Percentiles rank a stretch among this genome's conserved stretches.
These are phyloP conservation scores for Lutraria rhynchaena DNA, from an alignment of 1,140 invertebrate genomes.

Conservation along the genomic window DNA sequence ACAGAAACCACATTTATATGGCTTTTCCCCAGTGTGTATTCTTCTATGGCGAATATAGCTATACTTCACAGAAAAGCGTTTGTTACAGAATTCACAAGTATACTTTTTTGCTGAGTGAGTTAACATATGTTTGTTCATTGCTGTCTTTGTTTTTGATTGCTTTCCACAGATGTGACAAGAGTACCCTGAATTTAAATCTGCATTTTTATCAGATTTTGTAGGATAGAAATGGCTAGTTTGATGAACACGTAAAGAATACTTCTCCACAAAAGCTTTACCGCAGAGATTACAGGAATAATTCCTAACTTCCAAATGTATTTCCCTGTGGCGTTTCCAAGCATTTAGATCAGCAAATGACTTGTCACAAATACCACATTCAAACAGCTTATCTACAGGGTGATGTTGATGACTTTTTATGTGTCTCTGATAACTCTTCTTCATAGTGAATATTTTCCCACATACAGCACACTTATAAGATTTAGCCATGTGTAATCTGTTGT, in stretches of 20 bases:
- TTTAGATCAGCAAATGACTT: conserved; percentile 41
- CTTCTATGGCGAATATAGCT: conserved; percentile 53
- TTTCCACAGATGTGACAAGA: conserved; percentile 53
- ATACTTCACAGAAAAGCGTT: conserved; percentile 47
- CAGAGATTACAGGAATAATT: conserved; percentile 54
- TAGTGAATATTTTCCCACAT: conserved; percentile 52
- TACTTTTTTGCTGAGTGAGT: conserved; percentile 53
- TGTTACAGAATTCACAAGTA: conserved; percentile 59
- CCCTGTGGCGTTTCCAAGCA: conserved; percentile 50
- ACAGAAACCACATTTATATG: conserved; percentile 57
- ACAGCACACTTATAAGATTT: conserved; percentile 58
- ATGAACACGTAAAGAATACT: conserved; percentile 53
- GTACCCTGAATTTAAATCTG: conserved; percentile 29
- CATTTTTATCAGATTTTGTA: conserved; percentile 41
- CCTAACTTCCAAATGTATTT: conserved; percentile 40
- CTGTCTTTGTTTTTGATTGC: conserved; percentile 51
- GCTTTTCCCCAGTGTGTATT: conserved; percentile 61
- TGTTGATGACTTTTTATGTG: conserved; percentile 34
- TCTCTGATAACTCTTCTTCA: conserved; percentile 51
- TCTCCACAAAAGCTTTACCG: conserved; percentile 52
- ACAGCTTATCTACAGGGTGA: conserved; percentile 35
- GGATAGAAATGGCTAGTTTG: conserved; percentile 52
- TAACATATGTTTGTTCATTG: conserved; percentile 55
- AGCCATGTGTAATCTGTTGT: conserved; percentile 49
- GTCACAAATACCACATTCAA: conserved; percentile 55